Evolutionary conservation across 2,888 invertebrate species (phyloP), one percentile per base, ranked within the genome.

Genomic region (Ctenicera cuprea): DNA sequence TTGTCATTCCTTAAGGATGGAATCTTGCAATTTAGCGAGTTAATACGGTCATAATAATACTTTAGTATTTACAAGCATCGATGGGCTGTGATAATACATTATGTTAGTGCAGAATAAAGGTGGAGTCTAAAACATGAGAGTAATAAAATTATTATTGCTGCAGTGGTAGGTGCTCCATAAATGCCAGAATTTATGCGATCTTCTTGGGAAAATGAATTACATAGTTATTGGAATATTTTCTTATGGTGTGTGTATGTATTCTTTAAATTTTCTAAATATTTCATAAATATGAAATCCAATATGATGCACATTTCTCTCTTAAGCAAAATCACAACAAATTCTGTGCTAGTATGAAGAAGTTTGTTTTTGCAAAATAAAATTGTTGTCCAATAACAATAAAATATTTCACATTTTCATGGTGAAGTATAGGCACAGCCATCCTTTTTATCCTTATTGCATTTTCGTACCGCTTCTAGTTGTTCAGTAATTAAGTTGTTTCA

Each of bases 111-210:
- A 48, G n/a, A 3, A 16, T 48, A 48, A 48, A n/a, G n/a, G n/a
- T n/a, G n/a, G n/a, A n/a, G n/a, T n/a, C n/a, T n/a, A n/a, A n/a
- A 50, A 12, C 9, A 14, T 9, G 14, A 45, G 9, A 5, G 52
- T 37, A 65, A 52, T 65, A 52, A 65, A 65, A 37, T 65, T 37
- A 50, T 65, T 65, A 65, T 52, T n/a, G 48, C 48, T 20, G 37
- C n/a, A 37, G 37, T 52, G 20, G n/a, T n/a, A 37, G 16, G 33
- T 12, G 20, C n/a, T 14, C 14, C 48, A 38, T 65, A 65, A 65
- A 65, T 33, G 18, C 30, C 11, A 45, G 18, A 64, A 64, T 64
- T 64, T 64, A 64, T 48, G 64, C 7, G 37, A 22, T 38, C 5
- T 2, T 12, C n/a, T 38, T 11, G 38, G 38, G n/a, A n/a, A 38